phyloP scores from a whole-genome alignment of 1,140 invertebrate species.

The Scaptodrosophila lebanonensis region DNA sequence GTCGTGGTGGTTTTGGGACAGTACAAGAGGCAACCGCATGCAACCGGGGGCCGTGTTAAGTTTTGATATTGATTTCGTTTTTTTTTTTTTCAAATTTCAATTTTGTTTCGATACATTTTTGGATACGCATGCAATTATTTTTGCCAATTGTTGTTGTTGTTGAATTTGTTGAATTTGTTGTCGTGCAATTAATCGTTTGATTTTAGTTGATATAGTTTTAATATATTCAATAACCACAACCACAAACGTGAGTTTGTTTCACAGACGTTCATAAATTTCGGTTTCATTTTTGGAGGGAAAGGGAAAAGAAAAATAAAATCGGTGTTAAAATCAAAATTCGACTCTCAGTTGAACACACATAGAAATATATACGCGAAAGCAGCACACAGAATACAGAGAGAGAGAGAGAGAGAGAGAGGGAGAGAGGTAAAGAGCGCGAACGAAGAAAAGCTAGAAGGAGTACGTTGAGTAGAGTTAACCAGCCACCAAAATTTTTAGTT shows the following conservation, averaged over 20 bases:
- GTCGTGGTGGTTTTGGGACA: neutral
- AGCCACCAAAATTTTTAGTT: conserved; percentile 6
- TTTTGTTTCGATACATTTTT: conserved; percentile 16
- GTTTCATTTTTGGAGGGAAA: conserved; percentile 12
- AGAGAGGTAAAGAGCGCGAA: neutral
- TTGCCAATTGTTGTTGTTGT: conserved; percentile 19
- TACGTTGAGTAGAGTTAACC: conserved; percentile 1
- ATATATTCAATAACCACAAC: conserved; percentile 64
- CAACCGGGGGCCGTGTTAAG: conserved; percentile 18
- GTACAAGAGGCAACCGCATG: conserved; percentile 38
- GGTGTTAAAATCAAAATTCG: conserved; percentile 41
- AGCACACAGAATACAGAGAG: conserved; percentile 11
- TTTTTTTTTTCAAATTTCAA: conserved; percentile 12
- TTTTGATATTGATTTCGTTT: neutral
- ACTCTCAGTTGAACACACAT: conserved; percentile 31
- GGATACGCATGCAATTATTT: conserved; percentile 51
- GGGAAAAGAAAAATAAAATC: conserved; percentile 65
- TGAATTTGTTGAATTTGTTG: conserved; percentile 31
- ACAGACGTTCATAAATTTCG: conserved; percentile 20
- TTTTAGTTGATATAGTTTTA: conserved; percentile 17
- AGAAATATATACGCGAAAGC: conserved; percentile 12
- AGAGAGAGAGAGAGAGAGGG: conserved; percentile 2
- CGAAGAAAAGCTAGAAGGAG: neutral
- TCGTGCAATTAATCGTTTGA: conserved; percentile 70
- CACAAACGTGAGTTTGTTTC: conserved; percentile 36